phyloP scores from a whole-genome alignment of 2,888 invertebrate genomes.

The Notocelia uddmanniana region DNA sequence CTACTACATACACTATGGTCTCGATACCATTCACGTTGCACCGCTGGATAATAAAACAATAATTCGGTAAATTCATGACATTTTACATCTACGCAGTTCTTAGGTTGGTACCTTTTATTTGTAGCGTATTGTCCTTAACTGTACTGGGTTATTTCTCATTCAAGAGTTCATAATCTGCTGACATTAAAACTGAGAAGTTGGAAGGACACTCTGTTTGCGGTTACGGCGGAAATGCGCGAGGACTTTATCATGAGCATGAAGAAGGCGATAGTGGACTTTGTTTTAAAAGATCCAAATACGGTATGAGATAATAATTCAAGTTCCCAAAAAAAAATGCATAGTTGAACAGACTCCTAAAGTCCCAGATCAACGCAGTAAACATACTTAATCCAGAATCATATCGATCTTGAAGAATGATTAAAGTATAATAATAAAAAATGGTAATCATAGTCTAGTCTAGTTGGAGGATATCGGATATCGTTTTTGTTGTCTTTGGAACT shows the following conservation, averaged over 20 bases:
- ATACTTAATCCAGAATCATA: background rate
- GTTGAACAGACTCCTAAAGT: background rate
- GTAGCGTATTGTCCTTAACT: background rate
- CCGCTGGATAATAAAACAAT: constrained; percentile 92
- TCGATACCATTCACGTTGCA: constrained; percentile 95
- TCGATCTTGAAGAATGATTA: background rate
- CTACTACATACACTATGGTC: constrained; percentile 95
- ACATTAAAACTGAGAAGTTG: constrained; percentile 88
- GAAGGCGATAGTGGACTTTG: constrained; percentile 96
- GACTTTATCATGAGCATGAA: constrained; percentile 96
- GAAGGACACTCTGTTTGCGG: constrained; percentile 84
- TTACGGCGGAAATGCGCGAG: constrained; percentile 92
- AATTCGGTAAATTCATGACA: constrained; percentile 73
- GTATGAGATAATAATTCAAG: constrained; percentile 55
- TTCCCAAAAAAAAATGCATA: background rate
- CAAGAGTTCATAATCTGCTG: constrained; percentile 88
- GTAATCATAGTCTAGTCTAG: background rate
- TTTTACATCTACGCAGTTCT: background rate
- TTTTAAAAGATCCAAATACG: constrained; percentile 90
- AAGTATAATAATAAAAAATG: too few species aligned
- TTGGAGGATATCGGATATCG: background rate
- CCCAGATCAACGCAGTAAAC: background rate
- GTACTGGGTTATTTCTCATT: constrained; percentile 39
- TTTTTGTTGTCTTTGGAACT: too few species aligned
- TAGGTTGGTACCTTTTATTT: background rate